phyloP scores from a whole-genome alignment of 1,140 invertebrate genomes.

The Hycleus phaleratus region DNA sequence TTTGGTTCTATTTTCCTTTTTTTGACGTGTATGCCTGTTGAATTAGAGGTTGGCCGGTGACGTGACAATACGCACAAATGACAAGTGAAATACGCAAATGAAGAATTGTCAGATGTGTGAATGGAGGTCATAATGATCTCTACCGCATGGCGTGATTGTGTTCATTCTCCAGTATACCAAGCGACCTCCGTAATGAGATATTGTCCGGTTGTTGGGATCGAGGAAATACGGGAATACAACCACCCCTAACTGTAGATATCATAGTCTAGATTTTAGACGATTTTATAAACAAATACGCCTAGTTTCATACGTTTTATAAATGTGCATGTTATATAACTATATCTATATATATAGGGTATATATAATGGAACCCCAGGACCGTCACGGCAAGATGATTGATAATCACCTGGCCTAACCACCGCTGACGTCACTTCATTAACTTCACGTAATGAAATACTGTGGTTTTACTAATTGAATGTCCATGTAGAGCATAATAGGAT shows the following conservation, averaged over 20 bases:
- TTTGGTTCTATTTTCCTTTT: too few species aligned
- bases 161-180: constrained; percentile 15
- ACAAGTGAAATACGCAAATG: constrained; percentile 49
- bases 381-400: constrained; percentile 37
- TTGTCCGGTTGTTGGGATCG: constrained; percentile 25
- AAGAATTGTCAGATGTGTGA: constrained; percentile 45
- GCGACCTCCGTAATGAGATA: constrained; percentile 35
- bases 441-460: constrained; percentile 39
- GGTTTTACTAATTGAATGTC: constrained; percentile 42
- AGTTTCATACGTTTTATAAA: too few species aligned
- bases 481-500: constrained; percentile 40
- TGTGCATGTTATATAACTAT: too few species aligned
- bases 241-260: background rate
- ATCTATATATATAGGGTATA: too few species aligned
- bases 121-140: constrained; percentile 39
- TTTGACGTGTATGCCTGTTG: background rate
- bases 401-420: constrained; percentile 35
- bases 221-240: constrained; percentile 4
- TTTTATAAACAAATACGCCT: too few species aligned
- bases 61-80: constrained; percentile 44
- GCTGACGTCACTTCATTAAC: constrained; percentile 39
- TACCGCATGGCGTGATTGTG: constrained; percentile 36
- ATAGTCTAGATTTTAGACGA: too few species aligned
- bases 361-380: constrained; percentile 16
- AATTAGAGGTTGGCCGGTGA: constrained; percentile 14